Percentiles rank a stretch among this genome's conserved stretches.
These are phyloP conservation scores for Papilio dardanus DNA, from an alignment of 1,140 invertebrate genomes.

Conservation along the genomic window DNA sequence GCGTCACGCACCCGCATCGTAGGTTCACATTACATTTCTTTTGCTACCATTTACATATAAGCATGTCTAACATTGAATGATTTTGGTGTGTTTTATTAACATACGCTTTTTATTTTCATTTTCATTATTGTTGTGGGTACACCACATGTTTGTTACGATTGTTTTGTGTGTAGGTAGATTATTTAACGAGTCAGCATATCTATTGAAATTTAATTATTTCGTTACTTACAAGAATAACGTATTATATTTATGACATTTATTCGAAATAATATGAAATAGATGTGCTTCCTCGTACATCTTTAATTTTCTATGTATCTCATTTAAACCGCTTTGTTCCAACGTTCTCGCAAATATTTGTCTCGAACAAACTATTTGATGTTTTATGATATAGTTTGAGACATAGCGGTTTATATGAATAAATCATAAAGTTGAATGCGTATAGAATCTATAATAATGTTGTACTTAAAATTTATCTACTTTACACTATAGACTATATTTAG, in stretches of 20 bases:
- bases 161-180: not conserved
- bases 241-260: not conserved
- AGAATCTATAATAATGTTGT: not conserved
- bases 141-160: not conserved
- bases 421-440: not conserved
- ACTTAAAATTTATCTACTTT: too few species aligned
- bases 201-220: not conserved
- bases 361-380: not conserved
- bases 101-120: conserved; percentile 18
- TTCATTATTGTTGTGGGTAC: conserved; percentile 13
- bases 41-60: conserved; percentile 49
- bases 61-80: conserved; percentile 15
- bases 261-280: not conserved
- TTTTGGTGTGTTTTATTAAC: not conserved
- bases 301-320: not conserved
- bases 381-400: not conserved
- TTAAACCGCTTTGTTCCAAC: not conserved
- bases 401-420: not conserved
- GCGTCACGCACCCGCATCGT: conserved; percentile 73
- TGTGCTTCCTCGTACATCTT: not conserved
- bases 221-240: too few species aligned
- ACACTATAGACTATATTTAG: too few species aligned
- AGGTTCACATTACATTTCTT: conserved; percentile 75
- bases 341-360: not conserved
- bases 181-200: not conserved